phyloP scores from a whole-genome alignment of 2,797 vertebrate genomes.

The Hippoglossus hippoglossus region DNA sequence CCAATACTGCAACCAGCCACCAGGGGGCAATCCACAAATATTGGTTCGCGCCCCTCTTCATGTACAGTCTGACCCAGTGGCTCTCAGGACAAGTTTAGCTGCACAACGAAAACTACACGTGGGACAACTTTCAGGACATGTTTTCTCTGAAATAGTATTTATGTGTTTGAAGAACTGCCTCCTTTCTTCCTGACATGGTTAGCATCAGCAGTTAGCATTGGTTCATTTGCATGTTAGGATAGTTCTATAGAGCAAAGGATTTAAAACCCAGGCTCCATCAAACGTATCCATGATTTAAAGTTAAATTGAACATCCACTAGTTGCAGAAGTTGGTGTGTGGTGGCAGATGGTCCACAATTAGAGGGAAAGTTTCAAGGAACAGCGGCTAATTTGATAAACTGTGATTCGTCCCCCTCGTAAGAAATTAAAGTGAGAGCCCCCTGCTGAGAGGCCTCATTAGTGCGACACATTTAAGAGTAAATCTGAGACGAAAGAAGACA shows the following conservation, averaged over 20 bases:
- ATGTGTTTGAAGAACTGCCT: background rate
- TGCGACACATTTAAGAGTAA: constrained; percentile 57
- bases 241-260: background rate
- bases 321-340: constrained; percentile 21
- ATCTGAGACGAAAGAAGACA: constrained; percentile 62
- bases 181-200: background rate
- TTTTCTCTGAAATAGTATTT: background rate
- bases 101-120: too few species aligned
- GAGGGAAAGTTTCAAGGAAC: constrained; percentile 49
- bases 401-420: constrained; percentile 51
- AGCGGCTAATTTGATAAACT: constrained; percentile 57
- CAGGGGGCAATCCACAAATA: too few species aligned
- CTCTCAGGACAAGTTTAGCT: too few species aligned
- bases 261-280: constrained; percentile 8
- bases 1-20: too few species aligned
- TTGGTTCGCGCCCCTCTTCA: too few species aligned
- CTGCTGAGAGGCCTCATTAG: constrained; percentile 74
- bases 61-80: too few species aligned
- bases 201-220: too few species aligned
- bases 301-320: constrained; percentile 8
- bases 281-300: background rate
- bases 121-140: too few species aligned
- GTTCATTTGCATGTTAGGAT: background rate
- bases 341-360: constrained; percentile 57
- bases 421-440: constrained; percentile 64